A percentile compares a stretch with the other conserved stretches of the same genome.
Conservation (phyloP, 2,888 invertebrate genomes). For the Harpagoxenus sublaevis region DNA sequence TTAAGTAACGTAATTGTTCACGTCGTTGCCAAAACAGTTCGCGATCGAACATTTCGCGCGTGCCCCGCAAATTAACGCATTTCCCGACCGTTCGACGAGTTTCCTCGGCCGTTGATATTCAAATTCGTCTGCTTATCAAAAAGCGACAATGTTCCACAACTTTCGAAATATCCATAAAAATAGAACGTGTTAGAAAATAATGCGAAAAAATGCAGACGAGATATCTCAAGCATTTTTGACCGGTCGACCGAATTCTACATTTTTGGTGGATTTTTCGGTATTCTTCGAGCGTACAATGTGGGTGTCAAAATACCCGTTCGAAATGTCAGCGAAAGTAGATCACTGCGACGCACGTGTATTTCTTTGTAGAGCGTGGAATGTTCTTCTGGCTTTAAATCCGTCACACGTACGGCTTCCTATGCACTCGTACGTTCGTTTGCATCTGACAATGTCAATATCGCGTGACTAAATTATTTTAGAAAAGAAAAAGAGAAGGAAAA, state of each 20-base stretch:
- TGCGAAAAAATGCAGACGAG: slow-evolving; percentile 56
- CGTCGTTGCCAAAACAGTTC: not conserved
- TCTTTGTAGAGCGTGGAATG: not conserved
- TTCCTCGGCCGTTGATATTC: not conserved
- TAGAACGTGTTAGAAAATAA: slow-evolving; percentile 72
- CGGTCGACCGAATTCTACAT: slow-evolving; percentile 56
- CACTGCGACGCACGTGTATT: slow-evolving; percentile 30
- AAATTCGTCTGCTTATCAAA: slow-evolving; percentile 51
- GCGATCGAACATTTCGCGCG: not conserved
- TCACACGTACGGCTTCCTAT: not conserved
- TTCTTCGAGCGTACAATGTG: slow-evolving; percentile 17
- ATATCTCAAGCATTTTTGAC: slow-evolving; percentile 59
- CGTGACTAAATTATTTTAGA: not conserved
- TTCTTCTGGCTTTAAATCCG: slow-evolving; percentile 16
- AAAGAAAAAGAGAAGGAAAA: not conserved
- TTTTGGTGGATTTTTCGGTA: slow-evolving; percentile 46
- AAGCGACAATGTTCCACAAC: slow-evolving; percentile 55
- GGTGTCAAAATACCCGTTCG: slow-evolving; percentile 28
- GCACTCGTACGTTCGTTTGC: not conserved
- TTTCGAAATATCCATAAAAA: slow-evolving; percentile 66
- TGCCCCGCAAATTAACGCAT: slow-evolving; percentile 14
- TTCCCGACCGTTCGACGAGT: not conserved
- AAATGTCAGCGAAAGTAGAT: slow-evolving; percentile 62
- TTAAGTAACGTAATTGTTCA: slow-evolving; percentile 21
- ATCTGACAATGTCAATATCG: not conserved